These are phyloP conservation scores for Lutraria rhynchaena DNA, from an alignment of 1,140 invertebrate species.

Conservation along the genomic window DNA sequence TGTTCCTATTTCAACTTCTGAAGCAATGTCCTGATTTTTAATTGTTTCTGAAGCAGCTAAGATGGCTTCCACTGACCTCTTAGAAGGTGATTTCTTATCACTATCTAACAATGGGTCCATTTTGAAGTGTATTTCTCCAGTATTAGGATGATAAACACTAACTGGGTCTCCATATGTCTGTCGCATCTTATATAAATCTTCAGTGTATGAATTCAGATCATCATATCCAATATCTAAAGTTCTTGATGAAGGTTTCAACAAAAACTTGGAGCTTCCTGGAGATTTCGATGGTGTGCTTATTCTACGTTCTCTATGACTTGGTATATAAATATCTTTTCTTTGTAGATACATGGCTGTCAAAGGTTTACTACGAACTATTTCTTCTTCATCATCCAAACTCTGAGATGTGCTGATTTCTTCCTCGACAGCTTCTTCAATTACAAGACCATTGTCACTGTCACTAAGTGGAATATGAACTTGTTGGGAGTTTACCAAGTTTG, in stretches of 20 bases:
- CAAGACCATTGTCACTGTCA: slow-evolving; percentile 40
- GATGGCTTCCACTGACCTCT: slow-evolving; percentile 56
- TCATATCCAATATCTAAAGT: slow-evolving; percentile 41
- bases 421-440: slow-evolving; percentile 52
- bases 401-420: slow-evolving; percentile 46
- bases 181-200: slow-evolving; percentile 37
- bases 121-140: slow-evolving; percentile 51
- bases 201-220: slow-evolving; percentile 1
- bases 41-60: slow-evolving; percentile 56
- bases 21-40: slow-evolving; percentile 58
- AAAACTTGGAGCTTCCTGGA: slow-evolving; percentile 49
- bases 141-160: slow-evolving; percentile 58
- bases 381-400: slow-evolving; percentile 43
- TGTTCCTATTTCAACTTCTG: slow-evolving; percentile 57
- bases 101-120: slow-evolving; percentile 35
- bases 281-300: slow-evolving; percentile 44
- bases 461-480: neutral
- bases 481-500: neutral
- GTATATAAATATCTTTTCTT: slow-evolving; percentile 39
- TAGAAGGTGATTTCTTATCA: slow-evolving; percentile 23
- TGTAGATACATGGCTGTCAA: slow-evolving; percentile 55
- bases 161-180: slow-evolving; percentile 40
- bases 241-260: slow-evolving; percentile 37
- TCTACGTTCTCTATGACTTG: slow-evolving; percentile 1
- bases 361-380: slow-evolving; percentile 57